Percentiles rank a stretch among this genome's conserved stretches.
These are phyloP conservation scores for Simalia tracyae DNA, from an alignment of 2,797 vertebrate genomes.

Conservation along the genomic window DNA sequence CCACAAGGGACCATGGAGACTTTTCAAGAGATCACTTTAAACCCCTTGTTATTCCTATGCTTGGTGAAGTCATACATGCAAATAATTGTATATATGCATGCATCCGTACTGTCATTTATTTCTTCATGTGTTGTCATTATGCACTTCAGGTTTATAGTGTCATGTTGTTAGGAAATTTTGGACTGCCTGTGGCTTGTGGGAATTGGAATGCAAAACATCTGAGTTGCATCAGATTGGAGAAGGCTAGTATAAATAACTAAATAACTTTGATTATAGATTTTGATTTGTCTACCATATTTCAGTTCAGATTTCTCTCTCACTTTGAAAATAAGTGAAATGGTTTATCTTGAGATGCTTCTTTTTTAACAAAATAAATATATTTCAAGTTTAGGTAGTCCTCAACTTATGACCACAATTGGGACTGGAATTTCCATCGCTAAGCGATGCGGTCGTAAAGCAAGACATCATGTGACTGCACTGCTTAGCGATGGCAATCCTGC, in stretches of 20 bases:
- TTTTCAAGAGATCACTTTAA: not conserved
- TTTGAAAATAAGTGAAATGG: not conserved
- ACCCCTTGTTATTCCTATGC: not conserved
- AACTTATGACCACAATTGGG: too few species aligned
- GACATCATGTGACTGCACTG: too few species aligned
- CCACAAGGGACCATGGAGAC: not conserved
- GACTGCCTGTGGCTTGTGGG: not conserved
- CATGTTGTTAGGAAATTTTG: not conserved
- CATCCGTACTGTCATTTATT: not conserved
- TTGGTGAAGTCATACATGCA: not conserved
- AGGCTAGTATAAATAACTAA: not conserved
- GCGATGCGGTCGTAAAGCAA: too few species aligned
- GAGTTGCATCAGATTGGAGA: not conserved
- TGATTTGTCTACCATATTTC: not conserved
- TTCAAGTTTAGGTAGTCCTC: not conserved
- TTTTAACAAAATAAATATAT: not conserved
- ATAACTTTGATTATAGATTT: not conserved
- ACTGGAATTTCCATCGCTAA: too few species aligned
- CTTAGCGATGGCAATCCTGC: too few species aligned
- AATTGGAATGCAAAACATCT: not conserved
- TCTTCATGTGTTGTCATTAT: not conserved
- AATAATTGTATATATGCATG: not conserved
- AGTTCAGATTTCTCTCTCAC: not conserved
- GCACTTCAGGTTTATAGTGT: not conserved
- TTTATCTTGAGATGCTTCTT: not conserved